These are phyloP conservation scores for Asobara japonica DNA, from an alignment of 1,140 invertebrate species.

Conservation along the genomic window DNA sequence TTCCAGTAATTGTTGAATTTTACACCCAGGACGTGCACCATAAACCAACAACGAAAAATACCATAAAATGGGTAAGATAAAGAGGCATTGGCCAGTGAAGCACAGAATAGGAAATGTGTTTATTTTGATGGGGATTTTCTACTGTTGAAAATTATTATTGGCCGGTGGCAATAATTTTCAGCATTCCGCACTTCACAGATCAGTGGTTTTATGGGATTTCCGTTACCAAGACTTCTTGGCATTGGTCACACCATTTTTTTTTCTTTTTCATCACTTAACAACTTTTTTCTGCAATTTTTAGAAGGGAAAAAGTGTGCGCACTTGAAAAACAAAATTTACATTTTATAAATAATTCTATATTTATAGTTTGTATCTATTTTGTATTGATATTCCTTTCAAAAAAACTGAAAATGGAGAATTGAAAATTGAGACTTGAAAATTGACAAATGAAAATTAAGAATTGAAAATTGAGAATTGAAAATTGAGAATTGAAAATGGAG, in stretches of 20 bases:
- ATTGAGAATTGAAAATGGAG: too few relatives aligned
- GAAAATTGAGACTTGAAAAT: too few relatives aligned
- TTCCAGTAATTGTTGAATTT: conserved; percentile 10
- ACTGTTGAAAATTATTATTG: conserved; percentile 12
- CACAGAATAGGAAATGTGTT: conserved; percentile 10
- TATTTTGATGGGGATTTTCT: conserved; percentile 17
- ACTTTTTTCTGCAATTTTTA: background rate
- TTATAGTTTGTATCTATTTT: too few relatives aligned
- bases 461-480: too few relatives aligned
- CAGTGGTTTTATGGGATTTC: conserved; percentile 23
- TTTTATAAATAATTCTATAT: too few relatives aligned
- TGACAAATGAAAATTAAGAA: too few relatives aligned
- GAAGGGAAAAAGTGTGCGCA: background rate
- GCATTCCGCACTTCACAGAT: conserved; percentile 13
- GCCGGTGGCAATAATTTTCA: conserved; percentile 17
- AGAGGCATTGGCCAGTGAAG: background rate
- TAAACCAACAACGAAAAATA: background rate
- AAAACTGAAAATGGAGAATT: too few relatives aligned
- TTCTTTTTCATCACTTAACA: background rate
- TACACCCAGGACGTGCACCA: background rate
- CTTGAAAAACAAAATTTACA: background rate
- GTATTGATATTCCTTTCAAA: too few relatives aligned
- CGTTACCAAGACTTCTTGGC: conserved; percentile 1
- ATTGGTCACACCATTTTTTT: background rate
- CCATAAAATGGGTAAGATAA: background rate